Evolutionary conservation across 2,888 invertebrate species (phyloP).

Genomic region (Odontomyia ornata): DNA sequence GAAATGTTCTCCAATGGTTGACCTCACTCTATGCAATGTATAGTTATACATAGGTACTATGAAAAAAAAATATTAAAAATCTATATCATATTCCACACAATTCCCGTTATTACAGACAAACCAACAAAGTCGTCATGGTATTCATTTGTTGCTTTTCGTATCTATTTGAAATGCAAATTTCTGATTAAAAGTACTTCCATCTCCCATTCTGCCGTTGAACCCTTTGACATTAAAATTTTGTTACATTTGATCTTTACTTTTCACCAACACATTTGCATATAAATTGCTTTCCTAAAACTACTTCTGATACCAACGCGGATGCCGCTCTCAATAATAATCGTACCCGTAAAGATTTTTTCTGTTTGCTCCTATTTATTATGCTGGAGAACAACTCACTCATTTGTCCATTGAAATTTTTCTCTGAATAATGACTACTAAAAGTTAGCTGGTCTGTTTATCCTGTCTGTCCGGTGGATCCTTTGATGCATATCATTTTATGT

Average conservation of each 20-base stretch:
- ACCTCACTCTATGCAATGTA: no score
- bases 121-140: neutral
- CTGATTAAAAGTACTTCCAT: conserved; percentile 37
- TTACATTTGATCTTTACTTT: conserved; percentile 50
- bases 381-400: neutral
- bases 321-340: conserved; percentile 38
- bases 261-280: conserved; percentile 51
- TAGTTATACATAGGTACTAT: no score
- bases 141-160: conserved; percentile 16
- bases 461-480: neutral
- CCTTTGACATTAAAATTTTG: conserved; percentile 53
- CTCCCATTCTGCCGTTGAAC: conserved; percentile 37
- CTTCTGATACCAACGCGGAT: conserved; percentile 32
- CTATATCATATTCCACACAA: neutral
- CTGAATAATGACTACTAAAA: conserved; percentile 11
- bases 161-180: conserved; percentile 51
- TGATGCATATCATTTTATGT: neutral
- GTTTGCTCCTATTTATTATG: conserved; percentile 21
- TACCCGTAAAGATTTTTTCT: conserved; percentile 37
- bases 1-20: no score
- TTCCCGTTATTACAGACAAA: neutral
- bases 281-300: conserved; percentile 51
- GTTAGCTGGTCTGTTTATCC: conserved; percentile 19
- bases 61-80: no score
- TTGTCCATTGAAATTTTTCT: neutral